Evolutionary conservation across 1,140 invertebrate genomes (phyloP).

Genomic region (Pseudobourletiella spinata): DNA sequence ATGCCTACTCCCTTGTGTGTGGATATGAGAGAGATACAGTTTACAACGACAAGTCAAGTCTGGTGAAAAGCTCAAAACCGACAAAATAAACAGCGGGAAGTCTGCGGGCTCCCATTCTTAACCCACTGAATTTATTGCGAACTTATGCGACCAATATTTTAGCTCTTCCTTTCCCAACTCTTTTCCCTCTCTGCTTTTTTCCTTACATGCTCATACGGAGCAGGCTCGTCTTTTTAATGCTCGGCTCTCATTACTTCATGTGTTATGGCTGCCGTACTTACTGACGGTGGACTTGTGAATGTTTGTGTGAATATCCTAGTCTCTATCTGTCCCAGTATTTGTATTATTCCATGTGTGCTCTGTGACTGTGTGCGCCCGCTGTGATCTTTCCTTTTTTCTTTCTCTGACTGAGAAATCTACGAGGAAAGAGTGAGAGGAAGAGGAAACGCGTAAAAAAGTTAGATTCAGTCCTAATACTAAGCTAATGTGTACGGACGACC

Average conservation of each 20-base stretch:
- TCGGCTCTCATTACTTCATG: too few species aligned
- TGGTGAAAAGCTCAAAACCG: slow-evolving; percentile 18
- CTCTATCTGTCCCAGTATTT: neutral
- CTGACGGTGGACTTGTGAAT: too few species aligned
- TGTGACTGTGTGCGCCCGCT: neutral
- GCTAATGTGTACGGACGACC: neutral
- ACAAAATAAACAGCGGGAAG: slow-evolving; percentile 31
- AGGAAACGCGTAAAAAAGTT: neutral
- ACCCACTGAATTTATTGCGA: slow-evolving; percentile 27
- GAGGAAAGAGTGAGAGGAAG: neutral
- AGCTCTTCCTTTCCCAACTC: slow-evolving; percentile 3
- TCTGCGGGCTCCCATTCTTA: slow-evolving; percentile 17
- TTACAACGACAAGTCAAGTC: slow-evolving; percentile 3
- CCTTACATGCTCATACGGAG: too few species aligned
- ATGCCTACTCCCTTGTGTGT: neutral
- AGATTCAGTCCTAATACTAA: neutral
- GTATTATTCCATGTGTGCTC: neutral
- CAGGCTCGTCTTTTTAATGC: too few species aligned
- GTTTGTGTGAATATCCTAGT: neutral
- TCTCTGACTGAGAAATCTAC: neutral
- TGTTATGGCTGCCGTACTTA: too few species aligned
- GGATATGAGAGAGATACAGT: neutral
- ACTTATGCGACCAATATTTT: slow-evolving; percentile 23
- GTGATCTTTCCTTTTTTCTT: neutral
- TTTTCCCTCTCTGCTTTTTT: slow-evolving; percentile 2